Evolutionary conservation across 1,140 invertebrate genomes (phyloP), one percentile per base, ranked within the genome.

Genomic region (Tachypleus tridentatus): DNA sequence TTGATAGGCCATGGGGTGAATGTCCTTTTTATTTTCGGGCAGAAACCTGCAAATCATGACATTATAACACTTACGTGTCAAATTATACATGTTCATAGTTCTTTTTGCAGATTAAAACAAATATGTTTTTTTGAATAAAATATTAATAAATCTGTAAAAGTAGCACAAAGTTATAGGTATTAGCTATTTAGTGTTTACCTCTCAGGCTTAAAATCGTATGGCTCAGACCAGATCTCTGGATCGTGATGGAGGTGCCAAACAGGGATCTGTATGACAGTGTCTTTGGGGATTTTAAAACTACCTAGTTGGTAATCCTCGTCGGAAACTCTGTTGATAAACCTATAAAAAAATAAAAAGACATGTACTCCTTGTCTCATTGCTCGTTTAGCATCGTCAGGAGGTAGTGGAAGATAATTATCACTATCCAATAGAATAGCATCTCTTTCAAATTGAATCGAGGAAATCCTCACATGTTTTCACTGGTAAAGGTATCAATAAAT

Each of bases 131-230:
- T n/a, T 29, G 29, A 29, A 29, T 0, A 29, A 29, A 29, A 29
- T n/a, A 29, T 29, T 29, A 29, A 29, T 29, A 29, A 29, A 29
- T 29, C 2, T 29, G 29, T 29, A 29, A 29, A 29, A 29, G 2
- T 29, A 29, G 2, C 29, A 29, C 0, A 2, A 29, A 29, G 29
- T 29, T 29, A 29, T 29, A 29, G 0, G 29, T 2, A 29, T 29
- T 2, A 29, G 29, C 29, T 29, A 29, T 54, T 54, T 54, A 9
- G n/a, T 10, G 48, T 29, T 58, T 58, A 78, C 64, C 77, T 70
- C 51, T 80, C 78, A 1, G 80, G 80, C 63, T 78, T 71, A 66
- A 81, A 81, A 58, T 62, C 70, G 5, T 75, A 70, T 1, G 80
- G 79, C 29, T 81, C 71, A 5, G 76, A 71, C 77, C 78, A 81